These are phyloP conservation scores for Chlorops oryzae DNA, from an alignment of 1,140 invertebrate genomes.

Conservation along the genomic window DNA sequence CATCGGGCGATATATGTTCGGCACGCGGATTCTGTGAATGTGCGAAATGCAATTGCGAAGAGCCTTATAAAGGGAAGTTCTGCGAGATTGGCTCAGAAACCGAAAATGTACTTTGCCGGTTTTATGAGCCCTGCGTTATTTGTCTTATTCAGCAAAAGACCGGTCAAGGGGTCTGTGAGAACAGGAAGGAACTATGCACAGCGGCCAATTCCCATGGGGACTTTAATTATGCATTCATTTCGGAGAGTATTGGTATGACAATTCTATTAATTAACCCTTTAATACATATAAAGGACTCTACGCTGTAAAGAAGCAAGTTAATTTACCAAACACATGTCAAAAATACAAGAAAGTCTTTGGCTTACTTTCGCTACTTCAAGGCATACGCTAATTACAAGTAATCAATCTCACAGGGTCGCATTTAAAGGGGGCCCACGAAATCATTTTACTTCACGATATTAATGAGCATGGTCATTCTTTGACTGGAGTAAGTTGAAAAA, in stretches of 20 bases:
- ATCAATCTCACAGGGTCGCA: too few species aligned
- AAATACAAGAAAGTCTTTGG: too few species aligned
- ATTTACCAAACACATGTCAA: too few species aligned
- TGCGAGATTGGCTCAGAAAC: slow-evolving; percentile 35
- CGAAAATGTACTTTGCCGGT: slow-evolving; percentile 41
- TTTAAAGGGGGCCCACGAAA: too few species aligned
- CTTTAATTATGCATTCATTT: slow-evolving; percentile 28
- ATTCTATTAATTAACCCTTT: too few species aligned
- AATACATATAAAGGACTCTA: too few species aligned
- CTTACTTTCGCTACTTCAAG: too few species aligned
- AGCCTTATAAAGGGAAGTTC: slow-evolving; percentile 30
- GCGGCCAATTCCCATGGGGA: slow-evolving; percentile 20
- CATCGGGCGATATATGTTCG: slow-evolving; percentile 56
- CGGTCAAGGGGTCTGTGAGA: slow-evolving; percentile 23
- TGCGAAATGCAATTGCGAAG: slow-evolving; percentile 65
- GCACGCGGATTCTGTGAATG: slow-evolving; percentile 60
- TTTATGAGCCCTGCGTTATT: slow-evolving; percentile 40
- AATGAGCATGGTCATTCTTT: too few species aligned
- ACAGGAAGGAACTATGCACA: slow-evolving; percentile 29
- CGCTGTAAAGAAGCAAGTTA: too few species aligned
- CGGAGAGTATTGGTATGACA: slow-evolving; percentile 17
- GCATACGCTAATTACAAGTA: too few species aligned
- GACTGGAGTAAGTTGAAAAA: too few species aligned
- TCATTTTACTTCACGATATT: too few species aligned
- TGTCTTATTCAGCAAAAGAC: slow-evolving; percentile 34